These are phyloP conservation scores for Acanthochromis polyacanthus DNA, from an alignment of 2,113 vertebrate species.

Conservation along the genomic window DNA sequence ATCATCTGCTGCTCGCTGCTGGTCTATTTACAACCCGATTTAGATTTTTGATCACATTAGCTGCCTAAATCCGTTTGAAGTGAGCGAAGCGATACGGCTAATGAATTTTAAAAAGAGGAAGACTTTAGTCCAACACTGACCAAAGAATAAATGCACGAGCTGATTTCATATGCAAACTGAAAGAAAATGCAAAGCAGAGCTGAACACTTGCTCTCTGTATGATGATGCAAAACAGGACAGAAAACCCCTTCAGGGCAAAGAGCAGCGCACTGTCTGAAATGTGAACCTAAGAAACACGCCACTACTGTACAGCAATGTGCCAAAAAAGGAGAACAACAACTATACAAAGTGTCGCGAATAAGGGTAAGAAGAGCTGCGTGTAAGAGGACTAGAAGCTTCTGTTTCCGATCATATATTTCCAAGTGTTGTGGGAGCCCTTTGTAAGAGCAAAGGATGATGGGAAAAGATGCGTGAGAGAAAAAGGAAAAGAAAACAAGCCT, in stretches of 20 bases:
- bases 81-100: rapidly evolving
- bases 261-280: slow-evolving; percentile 16
- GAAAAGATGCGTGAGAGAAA: slow-evolving; percentile 28
- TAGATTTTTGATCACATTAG: slow-evolving; percentile 9
- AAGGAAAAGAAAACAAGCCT: slow-evolving; percentile 17
- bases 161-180: slow-evolving; percentile 15
- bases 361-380: slow-evolving; percentile 40
- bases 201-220: not conserved
- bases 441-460: slow-evolving; percentile 42
- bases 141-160: not conserved
- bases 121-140: not conserved
- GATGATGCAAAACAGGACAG: slow-evolving; percentile 46
- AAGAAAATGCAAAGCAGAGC: slow-evolving; percentile 35
- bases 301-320: slow-evolving; percentile 1
- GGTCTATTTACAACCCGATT: not conserved
- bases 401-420: slow-evolving; percentile 5
- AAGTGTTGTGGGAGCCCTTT: slow-evolving; percentile 8
- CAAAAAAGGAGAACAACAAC: slow-evolving; percentile 33
- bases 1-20: slow-evolving; percentile 51
- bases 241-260: slow-evolving; percentile 1
- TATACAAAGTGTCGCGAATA: slow-evolving; percentile 16
- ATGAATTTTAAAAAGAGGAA: not conserved
- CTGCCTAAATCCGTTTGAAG: not conserved
- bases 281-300: slow-evolving; percentile 11
- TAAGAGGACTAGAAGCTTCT: slow-evolving; percentile 34